Evolutionary conservation across 2,113 vertebrate species (phyloP).

Genomic region (Trematomus loennbergii): DNA sequence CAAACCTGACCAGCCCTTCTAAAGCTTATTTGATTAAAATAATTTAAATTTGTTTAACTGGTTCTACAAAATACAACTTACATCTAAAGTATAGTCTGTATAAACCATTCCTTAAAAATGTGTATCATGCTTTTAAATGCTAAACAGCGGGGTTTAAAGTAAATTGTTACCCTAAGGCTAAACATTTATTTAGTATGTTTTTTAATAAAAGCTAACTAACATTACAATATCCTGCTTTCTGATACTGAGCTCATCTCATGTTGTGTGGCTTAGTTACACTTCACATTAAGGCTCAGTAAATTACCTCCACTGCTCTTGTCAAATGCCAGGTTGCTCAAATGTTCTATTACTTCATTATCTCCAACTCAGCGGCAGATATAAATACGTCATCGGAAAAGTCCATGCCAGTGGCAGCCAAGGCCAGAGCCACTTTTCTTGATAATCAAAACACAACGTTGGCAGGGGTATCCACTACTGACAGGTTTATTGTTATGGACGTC

Average conservation of each 20-base stretch:
- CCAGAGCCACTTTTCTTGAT: slow-evolving; percentile 42
- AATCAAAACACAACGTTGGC: slow-evolving; percentile 70
- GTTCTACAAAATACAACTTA: too few relatives aligned
- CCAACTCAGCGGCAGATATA: slow-evolving; percentile 49
- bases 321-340: slow-evolving; percentile 57
- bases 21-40: too few relatives aligned
- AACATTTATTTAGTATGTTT: not conserved
- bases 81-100: too few relatives aligned
- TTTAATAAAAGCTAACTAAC: not conserved
- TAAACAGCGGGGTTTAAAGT: too few relatives aligned
- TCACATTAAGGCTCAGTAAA: slow-evolving; percentile 45
- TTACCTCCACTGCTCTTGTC: slow-evolving; percentile 44
- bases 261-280: slow-evolving; percentile 38
- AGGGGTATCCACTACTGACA: slow-evolving; percentile 48
- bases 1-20: too few relatives aligned
- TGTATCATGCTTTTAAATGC: too few relatives aligned
- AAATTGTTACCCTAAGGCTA: not conserved
- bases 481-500: slow-evolving; percentile 59
- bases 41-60: too few relatives aligned
- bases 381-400: slow-evolving; percentile 61
- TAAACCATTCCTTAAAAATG: too few relatives aligned
- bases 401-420: slow-evolving; percentile 38
- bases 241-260: slow-evolving; percentile 42
- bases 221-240: not conserved
- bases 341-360: slow-evolving; percentile 70